phyloP scores from a whole-genome alignment of 2,888 invertebrate species.

The Andricus curvator region DNA sequence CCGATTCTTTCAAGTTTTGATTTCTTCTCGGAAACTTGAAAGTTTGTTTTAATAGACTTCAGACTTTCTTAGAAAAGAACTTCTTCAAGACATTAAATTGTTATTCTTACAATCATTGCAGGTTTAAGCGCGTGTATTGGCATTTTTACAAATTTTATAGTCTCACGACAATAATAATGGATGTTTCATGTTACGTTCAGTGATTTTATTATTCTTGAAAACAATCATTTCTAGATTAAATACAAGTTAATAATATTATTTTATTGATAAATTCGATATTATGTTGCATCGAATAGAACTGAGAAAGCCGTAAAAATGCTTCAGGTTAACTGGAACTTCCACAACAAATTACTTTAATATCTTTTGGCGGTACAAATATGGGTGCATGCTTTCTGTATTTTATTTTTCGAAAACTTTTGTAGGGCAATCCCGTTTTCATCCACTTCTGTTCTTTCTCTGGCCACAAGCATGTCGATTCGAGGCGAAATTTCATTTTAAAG shows the following conservation, averaged over 20 bases:
- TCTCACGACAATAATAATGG: not conserved
- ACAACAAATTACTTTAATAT: slow-evolving; percentile 3
- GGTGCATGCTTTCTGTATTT: slow-evolving; percentile 22
- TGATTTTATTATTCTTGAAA: too few species aligned
- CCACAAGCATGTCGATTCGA: slow-evolving; percentile 28
- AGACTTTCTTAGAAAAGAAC: not conserved
- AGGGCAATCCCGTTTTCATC: slow-evolving; percentile 24
- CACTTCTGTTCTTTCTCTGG: slow-evolving; percentile 15
- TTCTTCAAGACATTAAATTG: not conserved
- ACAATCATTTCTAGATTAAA: not conserved
- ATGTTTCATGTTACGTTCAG: too few species aligned
- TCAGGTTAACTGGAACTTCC: not conserved
- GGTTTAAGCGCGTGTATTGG: not conserved
- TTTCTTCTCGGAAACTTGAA: not conserved
- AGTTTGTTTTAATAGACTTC: not conserved
- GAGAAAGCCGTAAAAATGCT: not conserved
- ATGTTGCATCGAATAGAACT: not conserved
- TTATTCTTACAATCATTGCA: not conserved
- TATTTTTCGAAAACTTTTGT: slow-evolving; percentile 34
- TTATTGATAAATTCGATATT: not conserved
- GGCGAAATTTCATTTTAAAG: slow-evolving; percentile 23
- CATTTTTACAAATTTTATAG: not conserved
- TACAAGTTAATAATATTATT: not conserved
- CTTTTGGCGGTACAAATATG: slow-evolving; percentile 17
- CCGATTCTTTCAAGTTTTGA: not conserved